Evolutionary conservation across 2,888 invertebrate genomes (phyloP), one percentile per base, ranked within the genome.

Genomic region (Encarsia formosa): DNA sequence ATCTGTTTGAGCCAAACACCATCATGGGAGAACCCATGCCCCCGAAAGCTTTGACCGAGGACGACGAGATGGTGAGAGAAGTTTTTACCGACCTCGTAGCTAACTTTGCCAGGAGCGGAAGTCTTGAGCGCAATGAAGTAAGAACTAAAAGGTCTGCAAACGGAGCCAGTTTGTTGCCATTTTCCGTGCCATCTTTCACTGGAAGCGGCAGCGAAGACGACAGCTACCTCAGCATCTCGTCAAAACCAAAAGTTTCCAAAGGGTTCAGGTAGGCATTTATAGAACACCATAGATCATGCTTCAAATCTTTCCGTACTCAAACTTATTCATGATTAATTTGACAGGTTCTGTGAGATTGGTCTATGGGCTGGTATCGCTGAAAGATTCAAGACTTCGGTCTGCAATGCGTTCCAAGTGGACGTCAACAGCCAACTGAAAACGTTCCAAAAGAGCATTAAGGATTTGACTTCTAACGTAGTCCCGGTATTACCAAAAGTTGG

Each of bases 271-370:
- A 56, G 19, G 13, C 75, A 61, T 38, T 40, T n/a, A n/a, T n/a
- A n/a, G n/a, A n/a, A 16, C 26, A 15, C 19, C 24, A 26, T 4
- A 8, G 20, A 22, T 42, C 11, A 11, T 32, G 1, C n/a, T 23
- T 29, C 20, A 20, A 6, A 35, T 15, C 4, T 2, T 6, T 34
- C n/a, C n/a, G 19, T 41, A 20, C 24, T 23, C 20, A 13, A 20
- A 40, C 19, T 19, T 19, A 5, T 15, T 5, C 24, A 15, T 9
- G 19, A n/a, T 16, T 4, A 29, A 20, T 6, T 48, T 31, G 5
- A 13, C 64, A 80, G 82, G 61, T 83, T 79, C 63, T 86, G 86
- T 63, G 80, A 85, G 71, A 84, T 86, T 78, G 85, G 81, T 5
- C 66, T 86, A 6, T 86, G 85, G 86, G 80, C 82, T 3, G 83